Base-by-base conservation (phyloP, 1,140 invertebrate genomes). In the Oncopeltus fasciatus region DNA sequence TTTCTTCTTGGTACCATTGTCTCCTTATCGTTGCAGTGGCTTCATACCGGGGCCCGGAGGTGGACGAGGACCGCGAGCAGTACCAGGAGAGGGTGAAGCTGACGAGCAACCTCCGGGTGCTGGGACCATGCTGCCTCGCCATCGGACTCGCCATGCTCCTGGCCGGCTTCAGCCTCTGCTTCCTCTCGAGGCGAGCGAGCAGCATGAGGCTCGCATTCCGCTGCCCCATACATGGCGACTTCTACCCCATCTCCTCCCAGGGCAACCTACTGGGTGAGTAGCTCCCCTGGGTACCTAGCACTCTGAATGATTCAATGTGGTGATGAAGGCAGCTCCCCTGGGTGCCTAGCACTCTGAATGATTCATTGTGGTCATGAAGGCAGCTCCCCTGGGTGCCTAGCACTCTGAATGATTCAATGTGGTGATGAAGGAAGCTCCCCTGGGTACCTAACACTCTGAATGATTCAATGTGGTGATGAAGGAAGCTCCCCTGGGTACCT, bases 201-300 rank as follows among this genome's bases (percentile, higher is more conserved):
- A 76, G 80, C n/a, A 81, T 85, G 68, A 75, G 83, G 20, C 77
- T 86, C 53, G 83, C 84, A 57, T 87, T 85, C 73, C 84, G 86
- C 72, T 87, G 85, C 72, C 84, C 85, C 16, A 76, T 87, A 21
- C 85, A 87, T 67, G 85, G 85, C 0, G 84, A 86, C 72, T 87
- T 87, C 72, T 87, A 85, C 69, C 85, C 85, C 2, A 61, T 64
- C 20, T 64, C 47, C 16, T 24, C 18, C 14, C 49, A 53, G 26
- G 18, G 20, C 49, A 53, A 33, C 24, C 26, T 53, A 11, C 21
- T 53, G 18, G 43, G 58, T 46, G 24, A 47, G 26, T 16, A 59
- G n/a, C n/a, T n/a, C n/a, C n/a, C n/a, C n/a, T n/a, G n/a, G n/a
- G n/a, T n/a, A n/a, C n/a, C n/a, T n/a, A n/a, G n/a, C n/a, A n/a